These are phyloP conservation scores for Haemorhous mexicanus DNA, from an alignment of 2,113 vertebrate genomes.

Conservation along the genomic window DNA sequence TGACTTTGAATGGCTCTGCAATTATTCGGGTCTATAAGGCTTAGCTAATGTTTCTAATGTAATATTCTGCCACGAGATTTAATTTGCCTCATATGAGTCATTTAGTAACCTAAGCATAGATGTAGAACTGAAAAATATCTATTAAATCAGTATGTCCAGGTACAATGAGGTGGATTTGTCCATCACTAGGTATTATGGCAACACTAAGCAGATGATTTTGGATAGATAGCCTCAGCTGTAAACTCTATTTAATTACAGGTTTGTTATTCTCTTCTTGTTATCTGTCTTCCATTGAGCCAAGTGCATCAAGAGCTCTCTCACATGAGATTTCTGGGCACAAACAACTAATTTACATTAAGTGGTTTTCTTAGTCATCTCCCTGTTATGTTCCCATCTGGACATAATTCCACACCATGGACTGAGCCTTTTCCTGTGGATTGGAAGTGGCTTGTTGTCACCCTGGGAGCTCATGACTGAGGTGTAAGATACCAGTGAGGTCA, in stretches of 20 bases:
- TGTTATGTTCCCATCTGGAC: not conserved
- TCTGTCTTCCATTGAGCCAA: not conserved
- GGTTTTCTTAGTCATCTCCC: not conserved
- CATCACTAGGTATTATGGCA: not conserved
- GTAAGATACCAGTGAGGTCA: not conserved
- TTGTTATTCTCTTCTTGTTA: not conserved
- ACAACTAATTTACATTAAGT: not conserved
- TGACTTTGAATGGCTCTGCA: not conserved
- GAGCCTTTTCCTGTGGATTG: not conserved
- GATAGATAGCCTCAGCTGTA: not conserved
- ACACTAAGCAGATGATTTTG: not conserved
- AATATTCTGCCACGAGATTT: conserved; percentile 7
- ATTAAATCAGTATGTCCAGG: not conserved
- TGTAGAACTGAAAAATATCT: not conserved
- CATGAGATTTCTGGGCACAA: not conserved
- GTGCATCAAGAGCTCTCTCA: not conserved
- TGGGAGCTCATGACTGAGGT: not conserved
- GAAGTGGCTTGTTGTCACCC: not conserved
- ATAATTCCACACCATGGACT: not conserved
- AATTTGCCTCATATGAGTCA: not conserved
- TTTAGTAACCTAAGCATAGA: not conserved
- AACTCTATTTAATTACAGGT: not conserved
- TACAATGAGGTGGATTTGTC: not conserved
- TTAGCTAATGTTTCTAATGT: conserved; percentile 10
- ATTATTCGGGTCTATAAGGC: not conserved